Conservation (phyloP, 1,140 invertebrate species). For the Thaumatotibia leucotreta region DNA sequence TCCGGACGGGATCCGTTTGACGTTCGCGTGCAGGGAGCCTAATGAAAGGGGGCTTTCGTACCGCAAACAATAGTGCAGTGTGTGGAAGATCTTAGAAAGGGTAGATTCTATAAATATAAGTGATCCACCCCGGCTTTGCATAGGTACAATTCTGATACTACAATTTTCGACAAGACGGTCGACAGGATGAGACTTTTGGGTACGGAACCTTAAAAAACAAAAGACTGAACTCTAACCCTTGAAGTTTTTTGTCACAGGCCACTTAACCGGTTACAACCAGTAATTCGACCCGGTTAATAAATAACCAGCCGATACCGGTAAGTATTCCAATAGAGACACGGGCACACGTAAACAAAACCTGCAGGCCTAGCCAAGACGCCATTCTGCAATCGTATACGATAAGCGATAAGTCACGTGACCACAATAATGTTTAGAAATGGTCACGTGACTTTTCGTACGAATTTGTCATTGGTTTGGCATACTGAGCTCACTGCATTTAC, state of each 20-base stretch:
- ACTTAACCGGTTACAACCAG: neutral
- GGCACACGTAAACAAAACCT: too few relatives aligned
- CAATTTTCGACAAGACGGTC: too few relatives aligned
- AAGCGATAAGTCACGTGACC: too few relatives aligned
- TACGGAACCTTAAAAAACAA: neutral
- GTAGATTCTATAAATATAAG: neutral
- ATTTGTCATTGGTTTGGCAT: too few relatives aligned
- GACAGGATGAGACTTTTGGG: neutral
- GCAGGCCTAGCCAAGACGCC: neutral
- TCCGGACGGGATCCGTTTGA: constrained; percentile 52
- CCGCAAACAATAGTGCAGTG: neutral
- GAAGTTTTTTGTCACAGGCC: neutral
- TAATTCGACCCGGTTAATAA: neutral
- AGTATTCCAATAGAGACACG: neutral
- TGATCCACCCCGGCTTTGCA: too few relatives aligned
- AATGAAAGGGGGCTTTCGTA: constrained; percentile 28
- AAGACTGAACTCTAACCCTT: neutral
- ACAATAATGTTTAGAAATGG: too few relatives aligned
- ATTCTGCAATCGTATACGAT: neutral
- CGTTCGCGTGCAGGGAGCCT: constrained; percentile 45
- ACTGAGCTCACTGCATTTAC: too few relatives aligned
- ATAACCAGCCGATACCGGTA: neutral
- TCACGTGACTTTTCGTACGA: too few relatives aligned
- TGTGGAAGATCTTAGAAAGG: neutral
- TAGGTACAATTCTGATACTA: too few relatives aligned